A percentile compares a stretch with the other conserved stretches of the same genome.
phyloP scores from a whole-genome alignment of 1,140 invertebrate species.

The Sarcophaga bullata region DNA sequence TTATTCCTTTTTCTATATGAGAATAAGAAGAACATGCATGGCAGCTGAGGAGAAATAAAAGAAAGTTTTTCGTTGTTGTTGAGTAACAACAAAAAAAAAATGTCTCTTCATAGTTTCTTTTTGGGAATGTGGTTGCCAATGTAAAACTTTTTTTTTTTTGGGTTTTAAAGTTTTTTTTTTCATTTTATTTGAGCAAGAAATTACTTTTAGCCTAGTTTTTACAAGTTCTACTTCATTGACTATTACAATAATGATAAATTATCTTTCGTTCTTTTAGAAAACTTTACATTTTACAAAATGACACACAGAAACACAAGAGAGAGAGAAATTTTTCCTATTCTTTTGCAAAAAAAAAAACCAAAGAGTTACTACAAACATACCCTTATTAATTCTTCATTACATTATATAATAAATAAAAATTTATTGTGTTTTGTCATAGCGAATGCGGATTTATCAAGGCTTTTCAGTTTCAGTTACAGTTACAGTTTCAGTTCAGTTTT shows the following conservation, averaged over 20 bases:
- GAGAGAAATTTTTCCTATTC: background rate
- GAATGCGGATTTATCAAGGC: slow-evolving; percentile 25
- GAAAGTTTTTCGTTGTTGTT: background rate
- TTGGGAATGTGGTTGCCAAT: background rate
- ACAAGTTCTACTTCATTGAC: slow-evolving; percentile 40
- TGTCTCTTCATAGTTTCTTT: slow-evolving; percentile 22
- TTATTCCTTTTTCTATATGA: background rate
- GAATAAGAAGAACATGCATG: background rate
- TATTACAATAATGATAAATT: slow-evolving; percentile 41
- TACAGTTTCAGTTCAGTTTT: background rate
- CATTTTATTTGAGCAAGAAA: slow-evolving; percentile 19
- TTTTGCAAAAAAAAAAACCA: too few species aligned
- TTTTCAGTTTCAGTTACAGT: background rate
- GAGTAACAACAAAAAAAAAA: background rate
- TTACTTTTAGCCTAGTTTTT: slow-evolving; percentile 39
- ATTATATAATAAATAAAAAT: slow-evolving; percentile 5
- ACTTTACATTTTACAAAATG: background rate
- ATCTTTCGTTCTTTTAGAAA: background rate
- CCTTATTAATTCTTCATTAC: slow-evolving; percentile 30
- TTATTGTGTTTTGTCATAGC: background rate
- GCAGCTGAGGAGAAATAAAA: background rate
- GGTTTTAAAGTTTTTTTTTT: background rate
- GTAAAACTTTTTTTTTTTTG: slow-evolving; percentile 1
- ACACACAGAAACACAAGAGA: background rate
- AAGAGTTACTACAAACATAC: background rate